Evolutionary conservation across 2,113 vertebrate species (phyloP).

Genomic region (Neopipo cinnamomea): DNA sequence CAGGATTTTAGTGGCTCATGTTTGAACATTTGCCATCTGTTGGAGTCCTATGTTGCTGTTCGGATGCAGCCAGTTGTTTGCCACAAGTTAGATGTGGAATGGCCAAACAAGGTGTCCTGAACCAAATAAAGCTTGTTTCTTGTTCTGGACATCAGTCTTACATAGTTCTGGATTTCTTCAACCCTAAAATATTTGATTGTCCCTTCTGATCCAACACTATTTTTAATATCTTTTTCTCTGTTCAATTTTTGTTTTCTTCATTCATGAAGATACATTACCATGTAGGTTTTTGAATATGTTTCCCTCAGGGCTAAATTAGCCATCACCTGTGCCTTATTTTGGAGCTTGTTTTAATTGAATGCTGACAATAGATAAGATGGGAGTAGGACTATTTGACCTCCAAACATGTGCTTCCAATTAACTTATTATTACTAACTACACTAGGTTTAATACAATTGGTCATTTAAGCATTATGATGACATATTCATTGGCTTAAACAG

Average conservation of each 20-base stretch:
- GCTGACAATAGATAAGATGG: not conserved
- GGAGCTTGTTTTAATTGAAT: not conserved
- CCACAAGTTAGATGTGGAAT: not conserved
- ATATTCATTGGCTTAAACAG: not conserved
- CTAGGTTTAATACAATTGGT: not conserved
- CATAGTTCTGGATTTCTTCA: not conserved
- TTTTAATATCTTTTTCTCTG: not conserved
- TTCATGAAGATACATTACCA: not conserved
- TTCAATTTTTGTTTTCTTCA: not conserved
- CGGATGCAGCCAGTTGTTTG: not conserved
- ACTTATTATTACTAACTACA: not conserved
- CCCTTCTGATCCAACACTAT: not conserved
- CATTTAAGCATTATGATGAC: not conserved
- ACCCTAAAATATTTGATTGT: not conserved
- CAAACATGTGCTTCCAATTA: not conserved
- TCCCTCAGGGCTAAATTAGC: not conserved
- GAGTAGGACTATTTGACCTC: not conserved
- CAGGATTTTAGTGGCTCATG: not conserved
- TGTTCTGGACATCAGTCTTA: not conserved
- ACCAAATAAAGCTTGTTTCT: not conserved
- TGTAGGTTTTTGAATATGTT: not conserved
- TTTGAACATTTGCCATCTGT: not conserved
- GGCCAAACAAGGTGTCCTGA: not conserved
- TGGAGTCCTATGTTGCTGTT: not conserved
- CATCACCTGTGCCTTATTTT: not conserved